phyloP scores from a whole-genome alignment of 2,113 vertebrate species.

The Cyanistes caeruleus region DNA sequence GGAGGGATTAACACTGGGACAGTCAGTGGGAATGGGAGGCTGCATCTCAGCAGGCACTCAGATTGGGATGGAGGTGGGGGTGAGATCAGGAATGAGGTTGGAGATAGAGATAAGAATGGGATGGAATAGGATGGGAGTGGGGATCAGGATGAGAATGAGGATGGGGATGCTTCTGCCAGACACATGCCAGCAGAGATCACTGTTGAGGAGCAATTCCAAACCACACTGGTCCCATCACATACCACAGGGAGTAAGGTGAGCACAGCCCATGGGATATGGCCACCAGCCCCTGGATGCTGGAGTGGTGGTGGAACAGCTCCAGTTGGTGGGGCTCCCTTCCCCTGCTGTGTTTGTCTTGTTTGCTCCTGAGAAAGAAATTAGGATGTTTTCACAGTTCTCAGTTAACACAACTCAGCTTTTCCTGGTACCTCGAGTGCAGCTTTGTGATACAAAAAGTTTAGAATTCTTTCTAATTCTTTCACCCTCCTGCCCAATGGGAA shows the following conservation, averaged over 20 bases:
- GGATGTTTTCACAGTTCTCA: not conserved
- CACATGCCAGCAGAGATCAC: not conserved
- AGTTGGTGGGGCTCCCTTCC: not conserved
- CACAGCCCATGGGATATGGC: fast-evolving
- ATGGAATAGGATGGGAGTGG: not conserved
- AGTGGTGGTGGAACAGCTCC: not conserved
- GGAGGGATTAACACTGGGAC: not conserved
- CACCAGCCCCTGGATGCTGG: not conserved
- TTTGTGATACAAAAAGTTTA: not conserved
- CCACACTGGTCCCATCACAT: not conserved
- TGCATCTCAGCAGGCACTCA: not conserved
- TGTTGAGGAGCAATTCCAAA: not conserved
- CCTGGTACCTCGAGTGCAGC: not conserved
- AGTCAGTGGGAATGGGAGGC: not conserved
- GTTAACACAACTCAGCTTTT: not conserved
- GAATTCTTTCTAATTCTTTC: not conserved
- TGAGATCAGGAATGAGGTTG: not conserved
- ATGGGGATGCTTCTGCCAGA: not conserved
- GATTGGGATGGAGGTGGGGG: not conserved
- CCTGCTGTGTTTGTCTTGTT: not conserved
- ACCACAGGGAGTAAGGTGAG: fast-evolving
- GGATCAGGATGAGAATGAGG: no score
- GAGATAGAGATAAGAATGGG: no score
- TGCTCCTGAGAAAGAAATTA: not conserved
- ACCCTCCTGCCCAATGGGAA: not conserved